Evolutionary conservation across 2,888 invertebrate species (phyloP).

Genomic region (Zeuzera pyrina): DNA sequence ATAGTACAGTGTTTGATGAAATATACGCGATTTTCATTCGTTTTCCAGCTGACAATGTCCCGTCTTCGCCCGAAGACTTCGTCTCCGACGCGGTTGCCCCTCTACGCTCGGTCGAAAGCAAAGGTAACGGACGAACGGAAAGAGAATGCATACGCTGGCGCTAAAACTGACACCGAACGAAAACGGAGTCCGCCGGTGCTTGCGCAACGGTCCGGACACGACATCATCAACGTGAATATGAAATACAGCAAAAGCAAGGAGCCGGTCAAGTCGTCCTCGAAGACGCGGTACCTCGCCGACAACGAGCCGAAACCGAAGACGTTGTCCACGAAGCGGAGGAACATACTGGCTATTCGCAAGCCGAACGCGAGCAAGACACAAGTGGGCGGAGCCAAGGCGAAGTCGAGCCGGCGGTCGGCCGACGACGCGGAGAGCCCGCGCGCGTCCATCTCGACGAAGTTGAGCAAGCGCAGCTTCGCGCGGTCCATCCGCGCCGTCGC

Average conservation of each 20-base stretch:
- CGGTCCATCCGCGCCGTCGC: constrained; percentile 26
- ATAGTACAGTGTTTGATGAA: constrained; percentile 2
- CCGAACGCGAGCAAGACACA: constrained; percentile 54
- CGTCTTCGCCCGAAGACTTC: constrained; percentile 52
- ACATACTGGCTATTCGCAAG: constrained; percentile 54
- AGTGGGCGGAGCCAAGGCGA: constrained; percentile 35
- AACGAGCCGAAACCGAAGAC: constrained; percentile 55
- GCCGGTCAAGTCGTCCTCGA: constrained; percentile 40
- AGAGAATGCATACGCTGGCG: constrained; percentile 58
- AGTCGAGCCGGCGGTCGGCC: constrained; percentile 37
- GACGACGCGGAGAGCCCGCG: constrained; percentile 48
- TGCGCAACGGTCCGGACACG: constrained; percentile 43
- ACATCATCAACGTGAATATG: constrained; percentile 37
- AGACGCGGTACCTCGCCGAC: constrained; percentile 42
- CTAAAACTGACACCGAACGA: constrained; percentile 44
- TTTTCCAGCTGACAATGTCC: constrained; percentile 54
- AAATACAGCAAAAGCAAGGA: constrained; percentile 46
- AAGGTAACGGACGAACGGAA: constrained; percentile 60
- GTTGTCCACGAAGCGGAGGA: constrained; percentile 45
- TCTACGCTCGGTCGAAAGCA: constrained; percentile 49
- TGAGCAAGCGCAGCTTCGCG: constrained; percentile 46
- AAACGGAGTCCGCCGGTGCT: constrained; percentile 26
- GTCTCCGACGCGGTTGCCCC: constrained; percentile 45
- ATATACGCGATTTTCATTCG: too few species aligned
- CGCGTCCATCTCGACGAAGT: constrained; percentile 29